Percentiles rank a stretch among this genome's conserved stretches.
Evolutionary conservation across 53 echinoderm and acorn worm species (phyloP).

Genomic region (Holothuria scabra): DNA sequence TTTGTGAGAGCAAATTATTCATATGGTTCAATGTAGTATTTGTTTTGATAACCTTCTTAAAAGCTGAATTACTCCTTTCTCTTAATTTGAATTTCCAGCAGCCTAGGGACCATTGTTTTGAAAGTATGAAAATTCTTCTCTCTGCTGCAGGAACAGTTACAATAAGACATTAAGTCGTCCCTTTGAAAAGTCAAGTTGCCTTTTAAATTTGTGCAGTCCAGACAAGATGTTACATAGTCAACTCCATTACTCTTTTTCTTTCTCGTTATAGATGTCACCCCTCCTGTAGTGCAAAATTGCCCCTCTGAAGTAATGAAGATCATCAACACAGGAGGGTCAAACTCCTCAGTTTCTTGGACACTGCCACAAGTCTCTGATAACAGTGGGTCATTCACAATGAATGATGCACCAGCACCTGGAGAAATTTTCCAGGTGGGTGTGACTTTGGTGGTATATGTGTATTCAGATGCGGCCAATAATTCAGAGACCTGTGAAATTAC

Average conservation of each 20-base stretch:
- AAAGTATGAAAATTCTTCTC: too few species aligned
- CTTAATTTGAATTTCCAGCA: too few species aligned
- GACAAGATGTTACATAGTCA: too few species aligned
- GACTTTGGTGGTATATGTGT: background rate
- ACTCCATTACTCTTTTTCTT: background rate
- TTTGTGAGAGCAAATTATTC: too few species aligned
- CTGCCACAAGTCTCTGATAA: conserved; percentile 15
- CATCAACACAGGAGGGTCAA: conserved; percentile 5
- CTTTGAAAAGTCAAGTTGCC: too few species aligned
- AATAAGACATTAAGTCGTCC: too few species aligned
- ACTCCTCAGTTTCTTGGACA: conserved; percentile 14
- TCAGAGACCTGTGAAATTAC: conserved; percentile 1
- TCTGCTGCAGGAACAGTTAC: too few species aligned
- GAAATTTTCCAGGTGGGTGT: conserved; percentile 4
- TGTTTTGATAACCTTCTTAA: too few species aligned
- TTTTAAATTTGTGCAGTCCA: too few species aligned
- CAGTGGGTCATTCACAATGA: conserved; percentile 6
- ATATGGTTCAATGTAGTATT: too few species aligned
- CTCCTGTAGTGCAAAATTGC: conserved; percentile 20
- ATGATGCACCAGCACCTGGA: conserved; percentile 7
- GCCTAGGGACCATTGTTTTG: too few species aligned
- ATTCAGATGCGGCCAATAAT: conserved; percentile 25
- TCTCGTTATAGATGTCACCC: background rate
- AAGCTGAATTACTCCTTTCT: too few species aligned
- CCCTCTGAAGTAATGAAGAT: background rate